These are phyloP conservation scores for Pampusana beccarii DNA, from an alignment of 2,113 vertebrate species.

Conservation along the genomic window DNA sequence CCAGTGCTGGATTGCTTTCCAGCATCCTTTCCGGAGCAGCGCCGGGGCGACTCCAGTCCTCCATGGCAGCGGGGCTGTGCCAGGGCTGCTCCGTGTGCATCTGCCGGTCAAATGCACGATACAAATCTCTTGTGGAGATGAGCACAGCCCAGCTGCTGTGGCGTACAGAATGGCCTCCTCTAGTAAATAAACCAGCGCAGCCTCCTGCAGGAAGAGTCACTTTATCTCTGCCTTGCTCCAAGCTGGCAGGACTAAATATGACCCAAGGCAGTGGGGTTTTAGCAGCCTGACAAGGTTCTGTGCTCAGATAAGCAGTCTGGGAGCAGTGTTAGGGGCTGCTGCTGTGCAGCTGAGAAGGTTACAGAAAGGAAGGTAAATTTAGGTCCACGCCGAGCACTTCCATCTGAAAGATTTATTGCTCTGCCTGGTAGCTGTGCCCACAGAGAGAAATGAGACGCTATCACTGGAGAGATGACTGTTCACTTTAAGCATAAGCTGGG, in stretches of 20 bases:
- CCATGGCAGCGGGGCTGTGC: background rate
- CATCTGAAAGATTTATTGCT: constrained; percentile 2
- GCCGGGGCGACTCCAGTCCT: background rate
- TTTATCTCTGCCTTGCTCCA: background rate
- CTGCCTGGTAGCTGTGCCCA: background rate
- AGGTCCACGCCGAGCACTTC: background rate
- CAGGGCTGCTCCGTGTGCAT: background rate
- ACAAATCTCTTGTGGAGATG: background rate
- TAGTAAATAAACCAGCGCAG: background rate
- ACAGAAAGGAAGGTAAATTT: background rate
- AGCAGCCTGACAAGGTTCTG: background rate
- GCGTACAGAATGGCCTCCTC: background rate
- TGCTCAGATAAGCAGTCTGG: background rate
- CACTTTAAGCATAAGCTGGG: background rate
- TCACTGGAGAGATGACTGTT: background rate
- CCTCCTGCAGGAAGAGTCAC: background rate
- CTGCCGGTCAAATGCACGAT: background rate
- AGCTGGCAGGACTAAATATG: background rate
- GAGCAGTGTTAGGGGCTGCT: background rate
- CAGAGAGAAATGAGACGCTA: background rate
- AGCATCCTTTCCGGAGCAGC: background rate
- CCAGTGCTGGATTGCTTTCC: background rate
- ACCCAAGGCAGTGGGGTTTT: background rate
- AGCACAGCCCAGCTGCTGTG: background rate
- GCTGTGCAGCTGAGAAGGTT: background rate